Conservation (phyloP, 2,888 invertebrate species). For the Nomada lathburiana region DNA sequence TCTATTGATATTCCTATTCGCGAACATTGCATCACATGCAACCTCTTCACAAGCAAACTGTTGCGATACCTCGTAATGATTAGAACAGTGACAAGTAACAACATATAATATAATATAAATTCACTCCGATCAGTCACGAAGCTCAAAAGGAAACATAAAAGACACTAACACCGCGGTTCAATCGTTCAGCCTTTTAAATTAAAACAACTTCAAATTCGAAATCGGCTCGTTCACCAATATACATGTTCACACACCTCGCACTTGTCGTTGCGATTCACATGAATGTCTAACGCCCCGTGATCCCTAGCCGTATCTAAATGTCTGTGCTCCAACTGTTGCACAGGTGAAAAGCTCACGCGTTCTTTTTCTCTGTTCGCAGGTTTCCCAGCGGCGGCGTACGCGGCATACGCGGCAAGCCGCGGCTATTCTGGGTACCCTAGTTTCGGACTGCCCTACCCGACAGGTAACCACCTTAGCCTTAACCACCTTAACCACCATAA, state of each 20-base stretch:
- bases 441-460: conserved; percentile 98
- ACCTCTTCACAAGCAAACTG: not conserved
- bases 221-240: not conserved
- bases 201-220: not conserved
- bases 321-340: not conserved
- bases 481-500: conserved; percentile 87
- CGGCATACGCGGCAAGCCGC: conserved; percentile 98
- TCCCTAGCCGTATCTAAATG: not conserved
- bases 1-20: not conserved
- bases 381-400: conserved; percentile 97
- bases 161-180: not conserved
- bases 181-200: too few relatives aligned
- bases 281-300: not conserved
- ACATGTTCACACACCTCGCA: not conserved
- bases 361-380: conserved; percentile 86
- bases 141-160: not conserved
- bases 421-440: conserved; percentile 99
- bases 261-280: not conserved
- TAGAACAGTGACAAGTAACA: not conserved
- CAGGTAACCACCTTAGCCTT: conserved; percentile 96
- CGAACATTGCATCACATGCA: not conserved
- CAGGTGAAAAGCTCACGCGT: conserved; percentile 22
- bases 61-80: not conserved
- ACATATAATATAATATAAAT: not conserved
- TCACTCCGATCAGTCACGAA: not conserved